These are phyloP conservation scores for Copsychus sechellarum DNA, from an alignment of 2,113 vertebrate genomes.

Conservation along the genomic window DNA sequence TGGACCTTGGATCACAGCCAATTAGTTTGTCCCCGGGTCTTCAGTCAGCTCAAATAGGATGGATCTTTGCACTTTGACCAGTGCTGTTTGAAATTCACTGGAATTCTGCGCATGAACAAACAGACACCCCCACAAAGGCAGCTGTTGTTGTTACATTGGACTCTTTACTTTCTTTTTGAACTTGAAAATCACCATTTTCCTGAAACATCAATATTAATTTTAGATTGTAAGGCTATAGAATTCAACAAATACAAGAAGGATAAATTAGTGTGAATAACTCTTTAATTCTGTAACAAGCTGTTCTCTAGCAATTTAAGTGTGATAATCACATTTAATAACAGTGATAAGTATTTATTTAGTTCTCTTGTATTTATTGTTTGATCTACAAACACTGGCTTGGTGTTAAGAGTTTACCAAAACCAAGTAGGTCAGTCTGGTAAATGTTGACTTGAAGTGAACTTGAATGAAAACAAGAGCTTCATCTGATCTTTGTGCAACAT, in stretches of 20 bases:
- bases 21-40: background rate
- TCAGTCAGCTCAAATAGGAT: background rate
- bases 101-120: background rate
- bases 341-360: background rate
- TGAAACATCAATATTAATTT: background rate
- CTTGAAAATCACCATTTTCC: background rate
- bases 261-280: background rate
- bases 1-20: background rate
- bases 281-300: background rate
- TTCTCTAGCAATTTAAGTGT: background rate
- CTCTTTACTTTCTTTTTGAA: background rate
- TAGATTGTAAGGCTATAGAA: background rate
- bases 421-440: background rate
- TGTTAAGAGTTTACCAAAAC: conserved; percentile 12
- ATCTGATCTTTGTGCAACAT: background rate
- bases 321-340: background rate
- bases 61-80: conserved; percentile 52
- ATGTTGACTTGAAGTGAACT: background rate
- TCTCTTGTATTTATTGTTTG: background rate
- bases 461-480: background rate
- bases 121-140: background rate
- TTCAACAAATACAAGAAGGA: background rate
- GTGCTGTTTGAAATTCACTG: background rate
- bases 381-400: background rate
- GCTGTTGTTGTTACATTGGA: background rate